Evolutionary conservation across 2,888 invertebrate species (phyloP), one percentile per base, ranked within the genome.

Genomic region (Archips crataeganus): DNA sequence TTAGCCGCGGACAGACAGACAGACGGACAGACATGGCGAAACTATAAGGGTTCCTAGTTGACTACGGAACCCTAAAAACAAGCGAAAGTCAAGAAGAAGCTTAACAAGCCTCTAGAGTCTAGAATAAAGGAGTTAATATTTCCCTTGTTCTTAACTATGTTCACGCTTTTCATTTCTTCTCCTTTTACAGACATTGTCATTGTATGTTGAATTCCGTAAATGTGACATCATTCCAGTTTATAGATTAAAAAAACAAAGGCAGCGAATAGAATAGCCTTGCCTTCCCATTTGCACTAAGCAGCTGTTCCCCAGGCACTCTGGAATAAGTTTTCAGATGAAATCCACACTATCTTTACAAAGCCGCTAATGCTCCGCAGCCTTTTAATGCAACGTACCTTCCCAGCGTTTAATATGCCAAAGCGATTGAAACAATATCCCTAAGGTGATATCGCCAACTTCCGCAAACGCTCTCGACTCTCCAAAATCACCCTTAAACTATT

Each of bases 381-480:
- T 71, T 65, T 64, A 63, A 73, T 64, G 64, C 60, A 59, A 10
- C 64, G 34, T 49, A 74, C 65, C 69, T 59, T 60, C 59, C 66
- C 9, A 54, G 42, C 74, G 64, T 65, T 74, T 74, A 74, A 70
- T 65, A 74, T 70, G 74, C 74, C 74, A 74, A 64, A 60, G 74
- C 74, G 69, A 74, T 74, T 69, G 70, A 69, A 69, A 70, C 74
- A 74, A 74, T 74, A 74, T 74, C 74, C 74, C 70, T 15, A 36
- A 65, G 74, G 70, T 64, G 49, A 73, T 70, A 51, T 36, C 11
- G 36, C 64, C n/a, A 64, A 15, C 13, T 54, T 15, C 15, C 10
- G 36, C n/a, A 60, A 10, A 32, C n/a, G 8, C 8, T 45, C n/a
- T 15, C 11, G 32, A 34, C 45, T 45, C 15, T 13, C 59, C 8